These are phyloP conservation scores for Natator depressus DNA, from an alignment of 2,113 vertebrate species.

Conservation along the genomic window DNA sequence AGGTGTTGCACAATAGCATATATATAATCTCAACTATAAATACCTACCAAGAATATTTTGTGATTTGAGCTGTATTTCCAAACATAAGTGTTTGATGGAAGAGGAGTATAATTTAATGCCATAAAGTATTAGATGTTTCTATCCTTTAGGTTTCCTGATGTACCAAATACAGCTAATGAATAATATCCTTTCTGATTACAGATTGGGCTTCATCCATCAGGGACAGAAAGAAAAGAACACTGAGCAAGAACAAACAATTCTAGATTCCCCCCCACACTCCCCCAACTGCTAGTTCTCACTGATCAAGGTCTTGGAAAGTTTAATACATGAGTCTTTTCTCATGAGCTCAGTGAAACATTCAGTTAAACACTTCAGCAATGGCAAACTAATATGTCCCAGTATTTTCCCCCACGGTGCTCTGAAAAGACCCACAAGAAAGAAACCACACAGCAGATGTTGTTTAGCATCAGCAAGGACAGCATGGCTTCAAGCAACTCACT, in stretches of 20 bases:
- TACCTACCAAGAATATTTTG: constrained; percentile 21
- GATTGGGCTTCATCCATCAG: background rate
- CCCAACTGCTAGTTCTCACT: background rate
- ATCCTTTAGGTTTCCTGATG: background rate
- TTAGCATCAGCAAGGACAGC: background rate
- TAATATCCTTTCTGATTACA: background rate
- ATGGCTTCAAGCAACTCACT: background rate
- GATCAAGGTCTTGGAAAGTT: background rate
- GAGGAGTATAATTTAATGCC: background rate
- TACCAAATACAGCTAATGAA: background rate
- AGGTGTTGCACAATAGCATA: background rate
- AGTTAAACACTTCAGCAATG: background rate
- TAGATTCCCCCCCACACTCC: background rate
- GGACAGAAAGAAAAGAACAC: constrained; percentile 5
- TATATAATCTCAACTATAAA: background rate
- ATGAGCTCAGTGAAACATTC: background rate
- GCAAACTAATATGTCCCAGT: background rate
- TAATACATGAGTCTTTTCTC: background rate
- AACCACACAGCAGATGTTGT: background rate
- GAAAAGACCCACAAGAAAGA: background rate
- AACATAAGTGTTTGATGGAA: background rate
- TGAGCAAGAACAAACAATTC: constrained; percentile 13
- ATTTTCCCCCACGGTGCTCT: background rate
- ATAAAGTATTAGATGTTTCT: background rate
- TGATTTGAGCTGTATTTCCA: background rate